phyloP scores from a whole-genome alignment of 2,888 invertebrate species.

The Andricus quercusramuli region DNA sequence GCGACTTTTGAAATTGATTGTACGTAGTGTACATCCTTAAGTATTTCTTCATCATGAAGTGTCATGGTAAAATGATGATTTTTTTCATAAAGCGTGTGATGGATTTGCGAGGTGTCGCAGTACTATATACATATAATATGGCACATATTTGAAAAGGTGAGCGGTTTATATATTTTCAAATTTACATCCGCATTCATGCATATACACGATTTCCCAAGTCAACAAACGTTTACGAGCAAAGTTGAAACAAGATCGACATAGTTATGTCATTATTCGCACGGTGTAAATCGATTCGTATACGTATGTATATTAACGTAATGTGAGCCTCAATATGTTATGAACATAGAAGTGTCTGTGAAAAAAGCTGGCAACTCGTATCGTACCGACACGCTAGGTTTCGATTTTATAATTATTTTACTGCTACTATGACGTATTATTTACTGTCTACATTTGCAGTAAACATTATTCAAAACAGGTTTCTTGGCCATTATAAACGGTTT shows the following conservation, averaged over 20 bases:
- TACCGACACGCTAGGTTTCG: background rate
- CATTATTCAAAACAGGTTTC: background rate
- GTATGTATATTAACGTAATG: background rate
- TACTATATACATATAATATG: too few relatives aligned
- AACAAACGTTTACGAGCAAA: conserved; percentile 24
- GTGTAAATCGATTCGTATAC: conserved; percentile 20
- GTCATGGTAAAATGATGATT: too few relatives aligned
- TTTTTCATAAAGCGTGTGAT: too few relatives aligned
- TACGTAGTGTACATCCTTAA: too few relatives aligned
- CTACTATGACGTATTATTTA: background rate
- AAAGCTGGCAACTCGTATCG: background rate
- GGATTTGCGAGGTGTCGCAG: too few relatives aligned
- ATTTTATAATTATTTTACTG: conserved; percentile 13
- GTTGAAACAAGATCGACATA: conserved; percentile 19
- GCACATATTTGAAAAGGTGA: background rate
- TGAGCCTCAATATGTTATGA: background rate
- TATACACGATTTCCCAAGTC: background rate
- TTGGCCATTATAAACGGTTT: background rate
- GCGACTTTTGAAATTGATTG: too few relatives aligned
- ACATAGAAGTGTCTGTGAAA: background rate
- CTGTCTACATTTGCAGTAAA: background rate
- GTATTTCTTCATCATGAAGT: too few relatives aligned
- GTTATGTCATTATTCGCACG: background rate
- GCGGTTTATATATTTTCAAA: background rate
- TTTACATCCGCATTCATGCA: conserved; percentile 6